phyloP scores from a whole-genome alignment of 2,797 vertebrate genomes.

The Hippoglossus hippoglossus region DNA sequence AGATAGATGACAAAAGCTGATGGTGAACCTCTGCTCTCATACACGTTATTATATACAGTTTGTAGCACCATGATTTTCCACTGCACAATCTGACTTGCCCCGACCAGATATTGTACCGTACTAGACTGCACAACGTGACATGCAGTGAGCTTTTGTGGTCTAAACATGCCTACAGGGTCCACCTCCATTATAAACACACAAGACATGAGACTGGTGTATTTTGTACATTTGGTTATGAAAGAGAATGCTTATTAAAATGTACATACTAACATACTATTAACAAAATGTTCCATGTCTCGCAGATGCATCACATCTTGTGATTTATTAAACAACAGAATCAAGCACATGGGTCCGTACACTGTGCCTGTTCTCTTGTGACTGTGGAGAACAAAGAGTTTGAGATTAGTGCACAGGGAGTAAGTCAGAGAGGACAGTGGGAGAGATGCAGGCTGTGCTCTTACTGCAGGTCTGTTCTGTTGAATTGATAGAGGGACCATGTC shows the following conservation, averaged over 20 bases:
- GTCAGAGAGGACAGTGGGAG: conserved; percentile 47
- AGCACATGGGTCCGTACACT: conserved; percentile 28
- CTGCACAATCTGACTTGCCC: no score
- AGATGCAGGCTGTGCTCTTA: conserved; percentile 62
- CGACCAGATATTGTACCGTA: no score
- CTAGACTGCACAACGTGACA: no score
- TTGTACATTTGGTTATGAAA: no score
- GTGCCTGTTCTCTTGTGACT: conserved; percentile 43
- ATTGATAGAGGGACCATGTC: conserved; percentile 40
- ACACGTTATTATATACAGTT: background rate
- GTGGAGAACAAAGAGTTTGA: conserved; percentile 58
- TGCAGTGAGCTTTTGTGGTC: no score
- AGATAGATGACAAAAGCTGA: background rate
- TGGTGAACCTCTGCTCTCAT: background rate
- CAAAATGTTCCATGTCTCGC: no score
- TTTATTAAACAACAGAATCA: conserved; percentile 10
- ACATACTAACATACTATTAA: no score
- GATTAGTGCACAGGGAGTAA: conserved; percentile 49
- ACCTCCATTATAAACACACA: no score
- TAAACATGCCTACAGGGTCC: no score
- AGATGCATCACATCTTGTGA: no score
- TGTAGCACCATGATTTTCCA: background rate
- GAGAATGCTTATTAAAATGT: no score
- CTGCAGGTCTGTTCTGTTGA: conserved; percentile 64
- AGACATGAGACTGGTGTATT: no score